Conservation (phyloP, 2,888 invertebrate species). For the Ligdia adustata region DNA sequence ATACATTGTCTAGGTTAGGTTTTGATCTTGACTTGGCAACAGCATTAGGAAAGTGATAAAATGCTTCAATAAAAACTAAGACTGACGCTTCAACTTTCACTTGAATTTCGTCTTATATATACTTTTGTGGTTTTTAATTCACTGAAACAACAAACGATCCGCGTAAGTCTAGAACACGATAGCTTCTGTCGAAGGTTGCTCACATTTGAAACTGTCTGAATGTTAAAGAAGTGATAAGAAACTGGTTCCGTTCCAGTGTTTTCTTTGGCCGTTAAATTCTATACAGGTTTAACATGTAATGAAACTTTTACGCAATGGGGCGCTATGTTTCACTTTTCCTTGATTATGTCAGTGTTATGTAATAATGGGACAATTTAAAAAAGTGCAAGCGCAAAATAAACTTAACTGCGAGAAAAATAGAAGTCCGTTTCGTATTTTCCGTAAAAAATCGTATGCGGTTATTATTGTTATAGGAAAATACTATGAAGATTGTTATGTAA, state of each 20-base stretch:
- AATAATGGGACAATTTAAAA: conserved; percentile 1
- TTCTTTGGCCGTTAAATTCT: conserved; percentile 7
- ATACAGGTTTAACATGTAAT: conserved; percentile 17
- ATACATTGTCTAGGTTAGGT: too few relatives aligned
- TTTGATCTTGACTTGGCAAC: too few relatives aligned
- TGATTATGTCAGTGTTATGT: conserved; percentile 18
- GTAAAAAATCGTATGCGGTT: too few relatives aligned
- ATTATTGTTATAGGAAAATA: too few relatives aligned
- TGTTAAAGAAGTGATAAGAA: conserved; percentile 25
- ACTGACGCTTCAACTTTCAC: conserved; percentile 16
- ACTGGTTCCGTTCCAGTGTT: conserved; percentile 26
- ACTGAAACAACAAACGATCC: conserved; percentile 3
- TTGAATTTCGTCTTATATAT: conserved; percentile 4
- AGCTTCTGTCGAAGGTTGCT: conserved; percentile 18
- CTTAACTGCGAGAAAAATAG: background rate
- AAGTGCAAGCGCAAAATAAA: background rate
- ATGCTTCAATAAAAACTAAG: too few relatives aligned
- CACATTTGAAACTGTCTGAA: conserved; percentile 11
- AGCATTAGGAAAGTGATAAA: too few relatives aligned
- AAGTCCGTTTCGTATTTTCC: too few relatives aligned
- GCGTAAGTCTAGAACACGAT: conserved; percentile 18
- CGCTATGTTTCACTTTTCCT: conserved; percentile 11
- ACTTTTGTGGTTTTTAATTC: conserved; percentile 11
- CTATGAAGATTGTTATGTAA: too few relatives aligned
- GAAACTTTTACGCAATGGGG: conserved; percentile 16